phyloP scores from a whole-genome alignment of 2,888 invertebrate species.

The Napeogenes inachia region DNA sequence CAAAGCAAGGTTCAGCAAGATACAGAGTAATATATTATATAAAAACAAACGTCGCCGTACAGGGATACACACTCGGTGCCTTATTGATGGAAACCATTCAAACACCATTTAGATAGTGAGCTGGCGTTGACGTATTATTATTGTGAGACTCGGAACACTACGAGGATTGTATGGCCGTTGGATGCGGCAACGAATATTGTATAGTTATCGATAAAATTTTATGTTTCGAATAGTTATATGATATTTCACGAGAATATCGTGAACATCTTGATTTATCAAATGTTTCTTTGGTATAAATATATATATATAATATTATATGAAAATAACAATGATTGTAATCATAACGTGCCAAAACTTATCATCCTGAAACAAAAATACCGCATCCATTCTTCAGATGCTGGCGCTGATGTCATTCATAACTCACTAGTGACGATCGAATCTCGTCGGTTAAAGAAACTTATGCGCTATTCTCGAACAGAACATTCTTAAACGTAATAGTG shows the following conservation, averaged over 20 bases:
- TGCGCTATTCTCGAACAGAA: constrained; percentile 27
- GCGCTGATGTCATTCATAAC: constrained; percentile 40
- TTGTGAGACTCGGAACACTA: constrained; percentile 41
- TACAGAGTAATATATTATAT: constrained; percentile 41
- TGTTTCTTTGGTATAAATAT: too few species aligned
- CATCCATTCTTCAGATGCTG: constrained; percentile 20
- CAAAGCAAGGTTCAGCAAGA: constrained; percentile 11
- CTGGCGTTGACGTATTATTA: constrained; percentile 74
- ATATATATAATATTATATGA: constrained; percentile 24
- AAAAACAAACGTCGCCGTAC: constrained; percentile 51
- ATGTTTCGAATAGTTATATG: constrained; percentile 9
- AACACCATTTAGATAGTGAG: constrained; percentile 72
- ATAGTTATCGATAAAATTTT: constrained; percentile 14
- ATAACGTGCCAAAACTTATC: not conserved
- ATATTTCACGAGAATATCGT: constrained; percentile 2
- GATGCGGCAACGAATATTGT: constrained; percentile 23
- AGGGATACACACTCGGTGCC: constrained; percentile 65
- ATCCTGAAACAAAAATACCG: constrained; percentile 15
- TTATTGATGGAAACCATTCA: constrained; percentile 77
- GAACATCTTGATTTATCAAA: too few species aligned
- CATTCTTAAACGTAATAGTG: constrained; percentile 27
- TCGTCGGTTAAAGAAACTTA: constrained; percentile 32
- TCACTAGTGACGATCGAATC: constrained; percentile 33
- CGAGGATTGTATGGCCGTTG: constrained; percentile 12
- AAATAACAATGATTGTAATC: too few species aligned